Percentiles rank a stretch among this genome's conserved stretches.
These are phyloP conservation scores for Xanthorhoe designata DNA, from an alignment of 2,888 invertebrate genomes.

Conservation along the genomic window DNA sequence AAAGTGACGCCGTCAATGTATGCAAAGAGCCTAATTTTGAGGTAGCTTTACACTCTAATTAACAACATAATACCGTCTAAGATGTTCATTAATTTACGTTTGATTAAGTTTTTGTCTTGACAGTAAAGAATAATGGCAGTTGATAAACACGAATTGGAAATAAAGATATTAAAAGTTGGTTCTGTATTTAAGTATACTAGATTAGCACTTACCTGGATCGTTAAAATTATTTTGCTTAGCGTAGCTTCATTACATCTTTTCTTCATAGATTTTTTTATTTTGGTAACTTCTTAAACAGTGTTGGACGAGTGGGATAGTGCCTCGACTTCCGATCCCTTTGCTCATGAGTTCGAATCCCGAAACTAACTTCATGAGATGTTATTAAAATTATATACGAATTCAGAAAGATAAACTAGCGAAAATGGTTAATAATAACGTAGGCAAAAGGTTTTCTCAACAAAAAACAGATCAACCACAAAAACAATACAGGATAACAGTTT, in stretches of 20 bases:
- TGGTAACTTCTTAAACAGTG: no score
- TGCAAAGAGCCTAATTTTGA: constrained; percentile 42
- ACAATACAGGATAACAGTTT: neutral
- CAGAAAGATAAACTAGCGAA: neutral
- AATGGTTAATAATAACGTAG: neutral
- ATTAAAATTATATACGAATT: no score
- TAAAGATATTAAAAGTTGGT: neutral
- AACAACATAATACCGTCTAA: constrained; percentile 36
- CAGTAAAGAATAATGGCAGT: neutral
- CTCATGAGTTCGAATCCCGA: no score
- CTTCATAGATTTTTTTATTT: no score
- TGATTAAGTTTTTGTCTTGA: constrained; percentile 2
- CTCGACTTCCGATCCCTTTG: no score
- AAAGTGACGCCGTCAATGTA: constrained; percentile 39
- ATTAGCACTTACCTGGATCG: neutral
- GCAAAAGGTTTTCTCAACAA: neutral
- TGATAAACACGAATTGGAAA: neutral
- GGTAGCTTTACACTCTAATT: constrained; percentile 32
- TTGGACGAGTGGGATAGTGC: no score
- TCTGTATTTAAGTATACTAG: neutral
- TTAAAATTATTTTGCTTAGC: neutral
- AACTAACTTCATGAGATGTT: no score
- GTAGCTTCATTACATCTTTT: no score
- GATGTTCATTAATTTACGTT: neutral
- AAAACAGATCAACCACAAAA: neutral